phyloP scores from a whole-genome alignment of 2,797 vertebrate genomes.

The Acestrorhynchus altus region DNA sequence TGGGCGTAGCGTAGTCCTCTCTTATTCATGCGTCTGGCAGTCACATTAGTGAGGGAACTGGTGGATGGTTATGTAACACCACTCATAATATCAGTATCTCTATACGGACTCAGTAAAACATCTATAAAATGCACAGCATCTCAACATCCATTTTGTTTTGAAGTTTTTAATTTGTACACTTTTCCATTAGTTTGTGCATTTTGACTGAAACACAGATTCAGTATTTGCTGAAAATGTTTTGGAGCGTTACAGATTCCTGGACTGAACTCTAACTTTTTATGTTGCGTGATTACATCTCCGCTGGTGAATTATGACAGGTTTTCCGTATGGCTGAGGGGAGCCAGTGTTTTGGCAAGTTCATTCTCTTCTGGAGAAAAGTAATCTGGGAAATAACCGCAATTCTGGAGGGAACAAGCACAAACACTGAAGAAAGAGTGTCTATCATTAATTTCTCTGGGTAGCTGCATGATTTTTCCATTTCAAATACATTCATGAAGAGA shows the following conservation, averaged over 20 bases:
- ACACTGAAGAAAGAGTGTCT: constrained; percentile 34
- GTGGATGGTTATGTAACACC: constrained; percentile 48
- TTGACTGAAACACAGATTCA: not conserved
- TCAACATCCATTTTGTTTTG: not conserved
- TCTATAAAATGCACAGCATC: not conserved
- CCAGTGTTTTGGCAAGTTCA: constrained; percentile 22
- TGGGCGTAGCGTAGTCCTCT: constrained; percentile 28
- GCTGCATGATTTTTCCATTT: not conserved
- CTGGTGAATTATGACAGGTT: constrained; percentile 45
- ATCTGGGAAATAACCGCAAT: constrained; percentile 47
- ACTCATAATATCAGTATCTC: constrained; percentile 26
- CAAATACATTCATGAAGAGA: not conserved
- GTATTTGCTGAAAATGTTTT: not conserved
- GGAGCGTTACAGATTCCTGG: constrained; percentile 13
- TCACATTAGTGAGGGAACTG: constrained; percentile 29
- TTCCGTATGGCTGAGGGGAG: constrained; percentile 34
- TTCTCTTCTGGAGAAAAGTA: constrained; percentile 28
- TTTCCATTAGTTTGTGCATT: constrained; percentile 17
- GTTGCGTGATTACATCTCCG: constrained; percentile 40
- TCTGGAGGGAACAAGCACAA: constrained; percentile 38
- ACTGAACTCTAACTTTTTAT: constrained; percentile 19
- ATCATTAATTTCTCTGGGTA: constrained; percentile 37
- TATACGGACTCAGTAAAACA: constrained; percentile 12
- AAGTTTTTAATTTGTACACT: constrained; percentile 8
- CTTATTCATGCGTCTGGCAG: constrained; percentile 47